Evolutionary conservation across 2,797 vertebrate species (phyloP), one percentile per base, ranked within the genome.

Genomic region (Manis crassicaudata): DNA sequence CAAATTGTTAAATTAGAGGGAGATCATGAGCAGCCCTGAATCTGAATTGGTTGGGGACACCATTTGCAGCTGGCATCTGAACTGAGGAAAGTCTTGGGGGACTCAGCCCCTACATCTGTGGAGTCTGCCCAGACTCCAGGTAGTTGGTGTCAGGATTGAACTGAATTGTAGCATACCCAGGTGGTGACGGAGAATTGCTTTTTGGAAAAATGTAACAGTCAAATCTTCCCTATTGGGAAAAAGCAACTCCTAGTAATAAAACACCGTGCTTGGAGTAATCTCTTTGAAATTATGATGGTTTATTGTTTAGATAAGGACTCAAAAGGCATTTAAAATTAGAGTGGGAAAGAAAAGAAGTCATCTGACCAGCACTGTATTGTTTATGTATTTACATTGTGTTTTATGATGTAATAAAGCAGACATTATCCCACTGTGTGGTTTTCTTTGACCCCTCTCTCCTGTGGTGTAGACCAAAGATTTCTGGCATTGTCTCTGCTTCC

Each of bases 251-350:
- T 50, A n/a, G 54, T 62, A 67, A 43, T 84, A 54, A 94, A 73
- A 62, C 72, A 35, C 62, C 67, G 40, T 62, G 40, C 21, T n/a
- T 35, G n/a, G 81, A 84, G 54, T 85, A 52, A 68, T 62, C 23
- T 96, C 50, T 90, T 79, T 91, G 82, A 88, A 81, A 80, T 88
- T 63, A 58, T 2, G 21, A 3, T 73, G 46, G 35, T 81, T 88
- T 97, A 88, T 37, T 85, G 40, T 70, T 93, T 96, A 23, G 46
- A 90, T 85, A 80, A 76, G 95, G 54, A 23, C 32, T 84, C 72
- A 50, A 76, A 72, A 56, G 6, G 1, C 37, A 63, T 92, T 88
- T 29, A 60, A 75, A 65, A 35, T 46, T n/a, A 70, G 27, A 72
- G 6, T 54, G n/a, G 58, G 35, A 68, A 90, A 87, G 56, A 68